Base-by-base conservation (phyloP, 2,113 vertebrate genomes). In the Callochromis pleurospilus region DNA sequence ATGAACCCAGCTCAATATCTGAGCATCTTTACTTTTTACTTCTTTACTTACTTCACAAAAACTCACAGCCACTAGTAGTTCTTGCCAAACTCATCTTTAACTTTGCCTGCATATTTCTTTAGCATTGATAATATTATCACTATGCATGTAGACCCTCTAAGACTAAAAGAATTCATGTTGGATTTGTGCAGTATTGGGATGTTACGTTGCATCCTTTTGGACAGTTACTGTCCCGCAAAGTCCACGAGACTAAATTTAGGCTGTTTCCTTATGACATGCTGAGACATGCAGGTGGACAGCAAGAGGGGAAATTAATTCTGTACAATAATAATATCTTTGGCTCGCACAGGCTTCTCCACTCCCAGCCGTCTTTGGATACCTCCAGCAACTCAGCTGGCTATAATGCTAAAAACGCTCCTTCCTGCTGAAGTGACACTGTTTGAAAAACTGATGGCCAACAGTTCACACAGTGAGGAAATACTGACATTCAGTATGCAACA, bases 281-380 rank as follows among this genome's bases (percentile, higher is more conserved):
- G 88, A 88, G 92, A 79, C 73, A 49, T 84, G 80, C 86, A 88
- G 90, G 81, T 92, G 92, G 93, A 84, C 12, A 33, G 88, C 17
- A 36, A 54, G 36, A 85, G 36, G 40, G 81, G 79, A 90, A 88
- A 88, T 90, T 15, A 86, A 88, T 84, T 90, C 77, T 77, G 79
- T 90, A 82, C 79, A 87, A 87, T 92, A 87, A 85, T 86, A 90
- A 92, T 83, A 90, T 85, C 73, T 84, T 60, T 82, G 89, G 80
- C 90, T 90, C 42, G 65, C 33, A 15, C 60, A 53, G 79, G 11
- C 56, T 70, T 47, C 10, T 82, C 55, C 53, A 55, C 68, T 88
- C 73, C 86, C 73, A 26, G n/a, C 60, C 26, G 55, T 91, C 85
- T 68, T 86, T 75, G 82, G 55, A 45, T 75, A 77, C 15, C 82